A percentile compares a stretch with the other conserved stretches of the same genome.
Conservation (phyloP, 1,140 invertebrate genomes). For the Drosophila burlai region DNA sequence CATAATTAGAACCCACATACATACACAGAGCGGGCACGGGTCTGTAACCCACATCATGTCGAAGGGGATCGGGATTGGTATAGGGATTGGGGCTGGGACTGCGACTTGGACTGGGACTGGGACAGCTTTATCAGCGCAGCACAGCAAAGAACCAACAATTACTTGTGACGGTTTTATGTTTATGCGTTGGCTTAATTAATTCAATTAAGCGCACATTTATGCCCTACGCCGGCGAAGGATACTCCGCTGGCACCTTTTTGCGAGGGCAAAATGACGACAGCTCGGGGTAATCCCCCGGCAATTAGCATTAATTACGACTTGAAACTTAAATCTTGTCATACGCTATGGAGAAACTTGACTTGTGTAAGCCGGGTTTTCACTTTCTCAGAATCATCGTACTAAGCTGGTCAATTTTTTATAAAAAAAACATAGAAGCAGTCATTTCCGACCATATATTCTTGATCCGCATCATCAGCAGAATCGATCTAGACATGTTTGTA, state of each 20-base stretch:
- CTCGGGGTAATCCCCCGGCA: slow-evolving; percentile 59
- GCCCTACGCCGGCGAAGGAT: slow-evolving; percentile 21
- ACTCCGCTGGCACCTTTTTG: slow-evolving; percentile 54
- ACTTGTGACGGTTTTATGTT: slow-evolving; percentile 80
- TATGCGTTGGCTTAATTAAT: slow-evolving; percentile 81
- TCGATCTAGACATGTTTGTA: no score
- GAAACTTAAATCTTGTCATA: slow-evolving; percentile 73
- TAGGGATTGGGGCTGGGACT: slow-evolving; percentile 2
- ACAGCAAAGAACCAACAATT: slow-evolving; percentile 55
- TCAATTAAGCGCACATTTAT: slow-evolving; percentile 81
- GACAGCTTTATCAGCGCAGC: slow-evolving; percentile 68
- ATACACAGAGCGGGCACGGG: slow-evolving; percentile 10
- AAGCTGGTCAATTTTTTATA: not conserved
- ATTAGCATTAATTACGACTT: slow-evolving; percentile 78
- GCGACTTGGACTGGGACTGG: slow-evolving; percentile 6
- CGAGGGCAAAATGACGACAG: slow-evolving; percentile 31
- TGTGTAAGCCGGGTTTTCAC: not conserved
- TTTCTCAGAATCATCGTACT: no score
- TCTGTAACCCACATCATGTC: slow-evolving; percentile 52
- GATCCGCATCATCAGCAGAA: no score
- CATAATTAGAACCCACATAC: slow-evolving; percentile 72
- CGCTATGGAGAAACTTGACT: slow-evolving; percentile 37
- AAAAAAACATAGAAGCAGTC: not conserved
- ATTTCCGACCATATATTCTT: no score
- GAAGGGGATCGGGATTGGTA: slow-evolving; percentile 10